Percentiles rank a stretch among this genome's conserved stretches.
phyloP scores from a whole-genome alignment of 2,797 vertebrate species.

The Melanogrammus aeglefinus region DNA sequence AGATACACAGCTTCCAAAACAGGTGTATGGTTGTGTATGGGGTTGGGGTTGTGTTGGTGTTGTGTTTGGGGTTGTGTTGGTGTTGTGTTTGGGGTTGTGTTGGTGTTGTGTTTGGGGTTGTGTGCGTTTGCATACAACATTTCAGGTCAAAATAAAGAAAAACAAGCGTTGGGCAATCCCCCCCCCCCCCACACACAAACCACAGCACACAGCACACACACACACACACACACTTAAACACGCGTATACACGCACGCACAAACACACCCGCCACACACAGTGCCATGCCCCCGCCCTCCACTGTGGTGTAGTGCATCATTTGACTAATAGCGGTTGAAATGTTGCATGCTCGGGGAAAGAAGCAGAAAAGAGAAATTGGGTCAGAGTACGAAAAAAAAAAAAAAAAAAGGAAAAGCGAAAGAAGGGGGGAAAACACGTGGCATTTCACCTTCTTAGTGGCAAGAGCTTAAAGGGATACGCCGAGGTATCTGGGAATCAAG shows the following conservation, averaged over 20 bases:
- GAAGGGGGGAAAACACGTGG: constrained; percentile 31
- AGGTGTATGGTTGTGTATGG: too few relatives aligned
- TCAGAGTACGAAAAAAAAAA: constrained; percentile 48
- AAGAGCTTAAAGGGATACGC: constrained; percentile 48
- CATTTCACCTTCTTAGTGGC: constrained; percentile 62
- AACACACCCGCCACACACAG: neutral
- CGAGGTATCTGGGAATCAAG: too few relatives aligned
- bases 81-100: too few relatives aligned
- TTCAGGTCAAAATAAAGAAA: too few relatives aligned
- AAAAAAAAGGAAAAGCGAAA: constrained; percentile 24
- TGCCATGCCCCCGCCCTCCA: constrained; percentile 25
- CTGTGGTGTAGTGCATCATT: constrained; percentile 50
- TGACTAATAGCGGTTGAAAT: constrained; percentile 70
- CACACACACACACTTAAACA: constrained; percentile 8
- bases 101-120: too few relatives aligned
- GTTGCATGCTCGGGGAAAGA: constrained; percentile 66
- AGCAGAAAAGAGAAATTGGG: constrained; percentile 59
- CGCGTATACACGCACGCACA: neutral
- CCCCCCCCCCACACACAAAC: too few relatives aligned
- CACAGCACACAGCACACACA: constrained; percentile 8
- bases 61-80: too few relatives aligned
- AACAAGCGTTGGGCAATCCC: too few relatives aligned
- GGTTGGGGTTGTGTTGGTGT: too few relatives aligned
- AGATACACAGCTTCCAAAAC: too few relatives aligned
- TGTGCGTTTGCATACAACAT: too few relatives aligned